Evolutionary conservation across 2,113 vertebrate genomes (phyloP).

Genomic region (Turnix velox): DNA sequence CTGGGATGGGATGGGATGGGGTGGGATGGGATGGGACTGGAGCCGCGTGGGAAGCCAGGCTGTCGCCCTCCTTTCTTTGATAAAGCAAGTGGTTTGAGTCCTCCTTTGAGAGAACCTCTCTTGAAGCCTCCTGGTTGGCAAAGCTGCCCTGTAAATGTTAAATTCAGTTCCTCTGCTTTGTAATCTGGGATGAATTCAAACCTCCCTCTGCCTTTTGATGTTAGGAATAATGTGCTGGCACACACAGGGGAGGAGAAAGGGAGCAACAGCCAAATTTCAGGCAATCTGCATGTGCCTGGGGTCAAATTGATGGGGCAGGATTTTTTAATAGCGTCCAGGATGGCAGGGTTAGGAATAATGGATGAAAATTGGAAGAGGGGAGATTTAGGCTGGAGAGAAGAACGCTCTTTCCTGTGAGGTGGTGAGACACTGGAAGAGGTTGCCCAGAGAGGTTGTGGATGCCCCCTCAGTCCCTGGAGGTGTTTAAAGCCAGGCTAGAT

Average conservation of each 20-base stretch:
- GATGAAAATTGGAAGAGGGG: too few relatives aligned
- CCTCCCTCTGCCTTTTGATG: neutral
- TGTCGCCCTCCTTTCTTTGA: neutral
- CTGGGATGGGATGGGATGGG: too few relatives aligned
- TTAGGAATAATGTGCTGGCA: neutral
- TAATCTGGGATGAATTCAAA: neutral
- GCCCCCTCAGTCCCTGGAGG: too few relatives aligned
- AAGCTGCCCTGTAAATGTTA: neutral
- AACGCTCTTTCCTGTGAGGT: too few relatives aligned
- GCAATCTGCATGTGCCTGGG: neutral
- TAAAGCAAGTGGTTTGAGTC: neutral
- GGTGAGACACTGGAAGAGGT: too few relatives aligned
- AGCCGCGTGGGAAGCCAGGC: neutral
- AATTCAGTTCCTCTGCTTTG: neutral
- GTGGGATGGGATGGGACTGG: neutral
- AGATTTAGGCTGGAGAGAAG: too few relatives aligned
- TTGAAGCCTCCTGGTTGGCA: neutral
- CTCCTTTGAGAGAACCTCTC: neutral
- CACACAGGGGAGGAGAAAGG: neutral
- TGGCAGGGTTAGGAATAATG: too few relatives aligned
- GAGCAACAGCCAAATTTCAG: neutral
- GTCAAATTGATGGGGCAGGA: neutral
- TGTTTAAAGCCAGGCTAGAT: too few relatives aligned
- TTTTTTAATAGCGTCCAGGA: too few relatives aligned
- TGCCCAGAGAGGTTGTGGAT: too few relatives aligned